A percentile compares a stretch with the other conserved stretches of the same genome.
Evolutionary conservation across 2,797 vertebrate species (phyloP).

Genomic region (Silurus aristotelis): DNA sequence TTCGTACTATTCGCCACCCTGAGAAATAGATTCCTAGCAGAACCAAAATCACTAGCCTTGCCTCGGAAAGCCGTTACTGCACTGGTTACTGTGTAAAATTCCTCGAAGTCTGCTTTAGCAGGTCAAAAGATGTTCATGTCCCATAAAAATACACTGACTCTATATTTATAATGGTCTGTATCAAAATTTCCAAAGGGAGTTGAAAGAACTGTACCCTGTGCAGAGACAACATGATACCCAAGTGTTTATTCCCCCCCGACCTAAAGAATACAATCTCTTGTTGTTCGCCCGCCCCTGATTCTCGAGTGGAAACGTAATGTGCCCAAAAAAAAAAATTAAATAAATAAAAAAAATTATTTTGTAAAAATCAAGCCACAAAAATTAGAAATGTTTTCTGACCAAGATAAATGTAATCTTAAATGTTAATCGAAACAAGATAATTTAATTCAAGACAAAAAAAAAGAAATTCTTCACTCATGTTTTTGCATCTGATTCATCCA

Average conservation of each 20-base stretch:
- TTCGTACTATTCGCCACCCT: slow-evolving; percentile 79
- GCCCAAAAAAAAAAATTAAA: slow-evolving; percentile 71
- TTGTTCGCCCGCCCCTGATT: slow-evolving; percentile 71
- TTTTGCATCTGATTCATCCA: slow-evolving; percentile 67
- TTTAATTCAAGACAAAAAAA: slow-evolving; percentile 70
- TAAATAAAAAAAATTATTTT: too few relatives aligned
- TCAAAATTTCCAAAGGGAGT: slow-evolving; percentile 77
- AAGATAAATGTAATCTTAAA: slow-evolving; percentile 69
- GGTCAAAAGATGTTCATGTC: slow-evolving; percentile 67
- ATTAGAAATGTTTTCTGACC: slow-evolving; percentile 77
- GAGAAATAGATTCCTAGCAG: slow-evolving; percentile 77
- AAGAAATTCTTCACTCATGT: slow-evolving; percentile 81
- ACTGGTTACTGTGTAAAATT: slow-evolving; percentile 70
- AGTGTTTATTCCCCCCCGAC: slow-evolving; percentile 22
- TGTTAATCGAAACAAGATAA: slow-evolving; percentile 2
- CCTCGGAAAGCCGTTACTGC: slow-evolving; percentile 61
- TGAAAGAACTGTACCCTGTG: slow-evolving; percentile 81
- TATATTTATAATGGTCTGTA: slow-evolving; percentile 68
- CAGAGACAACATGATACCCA: slow-evolving; percentile 57
- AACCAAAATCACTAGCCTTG: slow-evolving; percentile 64
- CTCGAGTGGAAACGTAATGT: slow-evolving; percentile 73
- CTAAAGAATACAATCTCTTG: slow-evolving; percentile 67
- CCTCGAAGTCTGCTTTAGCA: slow-evolving; percentile 69
- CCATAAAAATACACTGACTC: slow-evolving; percentile 83
- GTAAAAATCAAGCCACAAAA: slow-evolving; percentile 63